phyloP scores from a whole-genome alignment of 2,113 vertebrate genomes.

The Silurus asotus region DNA sequence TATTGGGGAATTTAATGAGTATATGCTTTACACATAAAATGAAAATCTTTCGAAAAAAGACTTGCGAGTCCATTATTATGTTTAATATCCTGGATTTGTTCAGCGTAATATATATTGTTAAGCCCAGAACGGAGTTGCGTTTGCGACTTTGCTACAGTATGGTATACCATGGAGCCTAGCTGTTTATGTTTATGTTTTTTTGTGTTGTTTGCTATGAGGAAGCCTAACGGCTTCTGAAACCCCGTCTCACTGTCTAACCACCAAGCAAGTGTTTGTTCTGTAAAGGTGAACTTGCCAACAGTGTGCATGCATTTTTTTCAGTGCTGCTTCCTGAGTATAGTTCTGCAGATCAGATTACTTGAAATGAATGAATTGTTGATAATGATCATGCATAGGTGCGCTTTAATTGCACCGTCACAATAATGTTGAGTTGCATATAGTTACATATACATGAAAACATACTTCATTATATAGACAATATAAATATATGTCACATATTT shows the following conservation, averaged over 20 bases:
- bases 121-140: background rate
- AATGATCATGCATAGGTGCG: background rate
- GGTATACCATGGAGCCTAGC: background rate
- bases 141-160: background rate
- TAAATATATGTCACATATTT: too few species aligned
- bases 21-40: too few species aligned
- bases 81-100: background rate
- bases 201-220: background rate
- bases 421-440: too few species aligned
- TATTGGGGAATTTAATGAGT: too few species aligned
- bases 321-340: background rate
- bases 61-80: background rate
- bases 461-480: too few species aligned
- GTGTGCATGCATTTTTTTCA: background rate
- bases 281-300: background rate
- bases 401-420: too few species aligned
- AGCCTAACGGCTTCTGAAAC: background rate
- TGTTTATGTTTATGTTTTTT: background rate
- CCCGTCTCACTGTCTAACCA: background rate
- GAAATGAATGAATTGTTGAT: background rate
- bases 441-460: too few species aligned
- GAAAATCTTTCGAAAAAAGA: background rate
- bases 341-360: background rate
- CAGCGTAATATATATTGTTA: background rate
- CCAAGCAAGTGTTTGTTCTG: background rate